A percentile compares a stretch with the other conserved stretches of the same genome.
phyloP scores from a whole-genome alignment of 2,113 vertebrate species.

The Tautogolabrus adspersus region DNA sequence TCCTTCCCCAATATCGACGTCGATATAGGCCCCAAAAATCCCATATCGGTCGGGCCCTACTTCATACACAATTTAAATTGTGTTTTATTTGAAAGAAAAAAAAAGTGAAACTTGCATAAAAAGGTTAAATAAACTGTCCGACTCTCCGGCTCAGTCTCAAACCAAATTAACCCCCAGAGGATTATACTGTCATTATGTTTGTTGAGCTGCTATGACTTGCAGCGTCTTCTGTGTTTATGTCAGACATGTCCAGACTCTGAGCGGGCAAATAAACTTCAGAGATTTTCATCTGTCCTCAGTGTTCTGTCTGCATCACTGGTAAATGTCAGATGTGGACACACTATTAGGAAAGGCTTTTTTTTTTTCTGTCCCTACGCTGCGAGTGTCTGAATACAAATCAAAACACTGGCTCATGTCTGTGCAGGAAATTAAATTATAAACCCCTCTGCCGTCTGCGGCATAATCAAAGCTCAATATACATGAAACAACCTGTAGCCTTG shows the following conservation, averaged over 20 bases:
- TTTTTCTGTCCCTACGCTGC: neutral
- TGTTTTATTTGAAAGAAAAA: too few relatives aligned
- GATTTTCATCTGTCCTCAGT: slow-evolving; percentile 1
- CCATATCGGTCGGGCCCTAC: too few relatives aligned
- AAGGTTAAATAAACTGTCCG: neutral
- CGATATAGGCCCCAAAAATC: too few relatives aligned
- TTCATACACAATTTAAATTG: too few relatives aligned
- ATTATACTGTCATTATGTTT: neutral
- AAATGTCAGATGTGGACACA: slow-evolving; percentile 6
- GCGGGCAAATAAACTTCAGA: neutral
- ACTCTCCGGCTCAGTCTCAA: neutral
- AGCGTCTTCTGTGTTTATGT: neutral
- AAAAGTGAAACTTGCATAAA: neutral
- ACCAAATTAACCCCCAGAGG: neutral
- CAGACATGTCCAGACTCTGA: neutral
- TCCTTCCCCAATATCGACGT: too few relatives aligned
- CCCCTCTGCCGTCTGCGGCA: slow-evolving; percentile 1
- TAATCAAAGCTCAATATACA: slow-evolving; percentile 68
- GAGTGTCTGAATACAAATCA: slow-evolving; percentile 12
- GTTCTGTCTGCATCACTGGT: neutral
- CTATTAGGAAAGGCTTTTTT: neutral
- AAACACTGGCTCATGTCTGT: neutral
- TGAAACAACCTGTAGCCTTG: slow-evolving; percentile 60
- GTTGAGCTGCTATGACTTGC: neutral
- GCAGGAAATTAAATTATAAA: slow-evolving; percentile 56